A percentile compares a stretch with the other conserved stretches of the same genome.
Conservation (phyloP, 2,797 vertebrate species). For the Enteromius argenteus region DNA sequence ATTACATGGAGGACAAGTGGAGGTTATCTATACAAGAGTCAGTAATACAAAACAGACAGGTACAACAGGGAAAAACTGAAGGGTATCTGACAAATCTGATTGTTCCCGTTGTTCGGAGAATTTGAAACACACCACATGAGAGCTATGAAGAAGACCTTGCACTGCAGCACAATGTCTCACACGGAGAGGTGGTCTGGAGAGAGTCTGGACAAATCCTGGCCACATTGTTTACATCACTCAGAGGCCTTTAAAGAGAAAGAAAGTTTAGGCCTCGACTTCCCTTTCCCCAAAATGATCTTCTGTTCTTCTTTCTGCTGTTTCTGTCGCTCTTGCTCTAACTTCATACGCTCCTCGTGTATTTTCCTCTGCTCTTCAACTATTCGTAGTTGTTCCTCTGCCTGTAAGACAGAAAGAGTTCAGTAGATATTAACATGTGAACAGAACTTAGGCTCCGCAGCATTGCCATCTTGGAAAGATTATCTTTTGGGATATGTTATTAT, state of each 20-base stretch:
- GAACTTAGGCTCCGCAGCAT: neutral
- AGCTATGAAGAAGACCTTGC: constrained; percentile 28
- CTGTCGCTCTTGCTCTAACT: constrained; percentile 98
- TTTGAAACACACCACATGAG: constrained; percentile 35
- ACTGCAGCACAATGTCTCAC: constrained; percentile 4
- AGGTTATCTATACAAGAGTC: constrained; percentile 41
- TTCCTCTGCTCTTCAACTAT: constrained; percentile 99
- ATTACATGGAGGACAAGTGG: constrained; percentile 26
- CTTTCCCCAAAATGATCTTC: constrained; percentile 99
- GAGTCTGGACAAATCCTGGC: constrained; percentile 59
- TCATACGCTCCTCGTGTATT: constrained; percentile 99
- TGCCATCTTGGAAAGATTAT: neutral
- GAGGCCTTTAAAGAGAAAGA: constrained; percentile 96
- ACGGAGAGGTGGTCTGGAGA: constrained; percentile 19
- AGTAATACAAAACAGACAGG: constrained; percentile 44
- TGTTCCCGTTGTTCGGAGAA: constrained; percentile 34
- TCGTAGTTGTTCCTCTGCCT: constrained; percentile 98
- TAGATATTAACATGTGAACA: neutral
- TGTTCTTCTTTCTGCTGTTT: constrained; percentile 98
- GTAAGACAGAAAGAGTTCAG: neutral
- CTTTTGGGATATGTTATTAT: neutral
- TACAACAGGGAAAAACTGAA: constrained; percentile 9
- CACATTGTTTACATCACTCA: constrained; percentile 80
- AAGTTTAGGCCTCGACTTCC: constrained; percentile 97
- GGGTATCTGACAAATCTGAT: constrained; percentile 12